A percentile compares a stretch with the other conserved stretches of the same genome.
Evolutionary conservation across 1,140 invertebrate species (phyloP).

Genomic region (Drosophila nannoptera): DNA sequence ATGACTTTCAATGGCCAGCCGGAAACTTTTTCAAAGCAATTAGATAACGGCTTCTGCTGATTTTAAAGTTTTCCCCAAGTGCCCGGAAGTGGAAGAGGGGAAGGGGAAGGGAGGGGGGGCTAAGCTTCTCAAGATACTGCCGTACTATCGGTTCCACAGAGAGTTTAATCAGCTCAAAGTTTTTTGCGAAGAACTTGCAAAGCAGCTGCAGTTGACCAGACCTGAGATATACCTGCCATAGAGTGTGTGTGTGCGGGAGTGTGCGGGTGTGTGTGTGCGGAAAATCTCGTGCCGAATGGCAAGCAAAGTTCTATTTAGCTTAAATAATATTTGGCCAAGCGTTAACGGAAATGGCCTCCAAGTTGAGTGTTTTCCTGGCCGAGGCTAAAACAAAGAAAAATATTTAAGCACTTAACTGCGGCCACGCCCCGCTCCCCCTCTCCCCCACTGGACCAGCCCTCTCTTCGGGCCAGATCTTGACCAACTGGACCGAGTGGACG

Average conservation of each 20-base stretch:
- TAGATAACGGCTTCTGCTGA: constrained; percentile 70
- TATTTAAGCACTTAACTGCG: constrained; percentile 74
- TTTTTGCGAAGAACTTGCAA: constrained; percentile 40
- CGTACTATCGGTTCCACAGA: constrained; percentile 42
- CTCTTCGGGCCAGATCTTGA: no score
- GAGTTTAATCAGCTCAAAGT: constrained; percentile 73
- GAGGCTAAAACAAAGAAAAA: constrained; percentile 64
- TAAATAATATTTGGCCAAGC: constrained; percentile 73
- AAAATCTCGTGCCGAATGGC: constrained; percentile 53
- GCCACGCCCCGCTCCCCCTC: neutral
- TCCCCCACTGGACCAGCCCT: no score
- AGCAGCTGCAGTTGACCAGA: constrained; percentile 49
- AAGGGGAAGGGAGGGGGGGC: neutral
- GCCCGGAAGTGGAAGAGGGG: neutral
- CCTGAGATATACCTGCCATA: constrained; percentile 11
- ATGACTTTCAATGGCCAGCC: constrained; percentile 57
- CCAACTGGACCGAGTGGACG: no score
- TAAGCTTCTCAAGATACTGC: constrained; percentile 3
- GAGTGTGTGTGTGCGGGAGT: neutral
- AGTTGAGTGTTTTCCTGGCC: constrained; percentile 61
- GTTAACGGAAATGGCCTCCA: constrained; percentile 73
- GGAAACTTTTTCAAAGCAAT: constrained; percentile 74
- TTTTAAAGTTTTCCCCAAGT: constrained; percentile 55
- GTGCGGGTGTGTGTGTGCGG: neutral
- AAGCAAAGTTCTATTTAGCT: constrained; percentile 64